Percentiles rank a stretch among this genome's conserved stretches.
phyloP scores from a whole-genome alignment of 2,888 invertebrate species.

The Minunthozetes semirufus region DNA sequence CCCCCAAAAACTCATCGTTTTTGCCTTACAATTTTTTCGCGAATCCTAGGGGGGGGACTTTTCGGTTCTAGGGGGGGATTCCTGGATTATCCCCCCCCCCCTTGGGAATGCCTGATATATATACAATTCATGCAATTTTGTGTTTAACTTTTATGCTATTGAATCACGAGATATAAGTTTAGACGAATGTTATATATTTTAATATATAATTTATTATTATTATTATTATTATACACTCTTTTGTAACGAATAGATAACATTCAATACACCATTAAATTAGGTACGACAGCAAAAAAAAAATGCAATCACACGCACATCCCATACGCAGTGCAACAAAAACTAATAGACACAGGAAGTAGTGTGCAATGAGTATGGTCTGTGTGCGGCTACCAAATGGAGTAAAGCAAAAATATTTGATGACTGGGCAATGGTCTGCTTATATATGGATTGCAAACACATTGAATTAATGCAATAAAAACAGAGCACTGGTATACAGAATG shows the following conservation, averaged over 20 bases:
- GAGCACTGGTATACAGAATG: neutral
- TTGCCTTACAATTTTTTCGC: too few species aligned
- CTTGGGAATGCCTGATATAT: neutral
- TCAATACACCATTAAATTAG: neutral
- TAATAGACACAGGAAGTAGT: conserved; percentile 26
- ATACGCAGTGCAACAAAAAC: conserved; percentile 3
- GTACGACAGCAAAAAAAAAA: neutral
- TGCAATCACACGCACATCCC: conserved; percentile 14
- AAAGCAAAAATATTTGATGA: neutral
- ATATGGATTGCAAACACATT: neutral
- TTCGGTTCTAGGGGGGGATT: too few species aligned
- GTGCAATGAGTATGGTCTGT: neutral
- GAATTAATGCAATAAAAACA: neutral
- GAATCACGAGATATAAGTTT: conserved; percentile 18
- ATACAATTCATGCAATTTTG: conserved; percentile 9
- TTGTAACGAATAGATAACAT: conserved; percentile 4
- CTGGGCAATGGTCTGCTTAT: too few species aligned
- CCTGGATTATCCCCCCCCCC: too few species aligned
- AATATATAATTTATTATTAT: neutral
- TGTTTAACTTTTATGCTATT: conserved; percentile 15
- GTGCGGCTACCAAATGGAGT: neutral
- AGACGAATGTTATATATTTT: neutral
- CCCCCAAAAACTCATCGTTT: neutral
- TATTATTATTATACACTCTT: neutral
- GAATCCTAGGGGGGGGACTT: too few species aligned